Conservation (phyloP, 2,888 invertebrate genomes). For the Acleris literana region DNA sequence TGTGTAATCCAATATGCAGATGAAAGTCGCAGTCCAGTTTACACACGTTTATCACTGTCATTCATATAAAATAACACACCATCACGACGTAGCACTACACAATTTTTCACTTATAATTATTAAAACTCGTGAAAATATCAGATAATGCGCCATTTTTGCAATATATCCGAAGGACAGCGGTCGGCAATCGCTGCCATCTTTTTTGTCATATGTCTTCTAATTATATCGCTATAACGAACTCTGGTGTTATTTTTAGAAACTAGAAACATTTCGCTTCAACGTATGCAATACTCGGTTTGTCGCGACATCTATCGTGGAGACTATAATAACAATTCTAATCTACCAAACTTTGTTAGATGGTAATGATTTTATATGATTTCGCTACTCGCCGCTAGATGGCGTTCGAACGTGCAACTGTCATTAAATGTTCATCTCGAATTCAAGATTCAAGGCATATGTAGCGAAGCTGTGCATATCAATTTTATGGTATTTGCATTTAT, state of each 20-base stretch:
- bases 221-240: conserved; percentile 82
- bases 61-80: conserved; percentile 75
- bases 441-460: too few relatives aligned
- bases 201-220: conserved; percentile 84
- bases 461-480: too few relatives aligned
- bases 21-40: conserved; percentile 78
- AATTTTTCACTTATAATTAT: conserved; percentile 77
- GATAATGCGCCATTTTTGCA: conserved; percentile 82
- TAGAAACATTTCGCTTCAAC: conserved; percentile 52
- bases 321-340: too few relatives aligned
- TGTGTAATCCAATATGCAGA: conserved; percentile 83
- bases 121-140: conserved; percentile 79
- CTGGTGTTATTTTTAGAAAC: conserved; percentile 83
- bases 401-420: neutral
- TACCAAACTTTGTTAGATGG: neutral
- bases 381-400: conserved; percentile 36
- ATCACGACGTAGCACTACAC: conserved; percentile 81
- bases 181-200: conserved; percentile 83
- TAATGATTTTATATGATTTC: neutral
- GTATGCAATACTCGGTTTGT: conserved; percentile 36
- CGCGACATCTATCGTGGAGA: conserved; percentile 59
- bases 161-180: conserved; percentile 79
- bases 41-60: conserved; percentile 77
- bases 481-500: too few relatives aligned
- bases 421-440: too few relatives aligned